A percentile compares a stretch with the other conserved stretches of the same genome.
Conservation (phyloP, 2,797 vertebrate genomes). For the Syngnathus acus region DNA sequence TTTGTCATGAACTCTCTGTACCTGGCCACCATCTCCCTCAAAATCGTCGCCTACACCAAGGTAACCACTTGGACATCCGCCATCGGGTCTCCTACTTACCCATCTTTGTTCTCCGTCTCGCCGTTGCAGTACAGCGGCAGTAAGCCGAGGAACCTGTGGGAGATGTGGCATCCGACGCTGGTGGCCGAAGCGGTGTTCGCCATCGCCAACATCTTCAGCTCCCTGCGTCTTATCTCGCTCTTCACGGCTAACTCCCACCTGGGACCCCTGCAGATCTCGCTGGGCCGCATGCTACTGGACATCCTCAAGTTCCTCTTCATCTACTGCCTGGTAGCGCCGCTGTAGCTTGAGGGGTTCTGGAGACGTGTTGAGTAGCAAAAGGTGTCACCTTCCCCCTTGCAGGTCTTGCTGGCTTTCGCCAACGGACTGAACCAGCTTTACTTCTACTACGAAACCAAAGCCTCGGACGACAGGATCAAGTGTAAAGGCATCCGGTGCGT, state of each 20-base stretch:
- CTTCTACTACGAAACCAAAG: conserved; percentile 90
- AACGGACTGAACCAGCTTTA: conserved; percentile 97
- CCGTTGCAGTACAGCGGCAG: conserved; percentile 78
- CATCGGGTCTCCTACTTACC: too few relatives aligned
- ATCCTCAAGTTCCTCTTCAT: conserved; percentile 99
- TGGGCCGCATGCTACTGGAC: conserved; percentile 94
- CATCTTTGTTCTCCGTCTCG: neutral
- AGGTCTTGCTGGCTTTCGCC: conserved; percentile 89
- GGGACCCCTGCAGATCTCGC: conserved; percentile 94
- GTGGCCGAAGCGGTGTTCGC: conserved; percentile 96
- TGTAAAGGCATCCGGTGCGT: conserved; percentile 96
- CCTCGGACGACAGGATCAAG: conserved; percentile 56
- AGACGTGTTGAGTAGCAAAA: conserved; percentile 36
- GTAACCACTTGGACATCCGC: conserved; percentile 53
- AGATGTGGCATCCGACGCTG: conserved; percentile 95
- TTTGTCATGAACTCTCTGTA: conserved; percentile 99
- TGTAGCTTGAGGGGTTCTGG: neutral
- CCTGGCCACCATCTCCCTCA: conserved; percentile 94
- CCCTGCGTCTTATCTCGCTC: conserved; percentile 91
- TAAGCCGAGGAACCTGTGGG: conserved; percentile 80
- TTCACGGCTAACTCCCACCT: conserved; percentile 98
- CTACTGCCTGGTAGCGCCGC: conserved; percentile 81
- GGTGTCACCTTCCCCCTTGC: neutral
- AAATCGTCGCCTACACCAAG: conserved; percentile 92
- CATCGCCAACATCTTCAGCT: conserved; percentile 98